Evolutionary conservation across 2,113 vertebrate species (phyloP), one percentile per base, ranked within the genome.

Genomic region (Psettodes erumei): DNA sequence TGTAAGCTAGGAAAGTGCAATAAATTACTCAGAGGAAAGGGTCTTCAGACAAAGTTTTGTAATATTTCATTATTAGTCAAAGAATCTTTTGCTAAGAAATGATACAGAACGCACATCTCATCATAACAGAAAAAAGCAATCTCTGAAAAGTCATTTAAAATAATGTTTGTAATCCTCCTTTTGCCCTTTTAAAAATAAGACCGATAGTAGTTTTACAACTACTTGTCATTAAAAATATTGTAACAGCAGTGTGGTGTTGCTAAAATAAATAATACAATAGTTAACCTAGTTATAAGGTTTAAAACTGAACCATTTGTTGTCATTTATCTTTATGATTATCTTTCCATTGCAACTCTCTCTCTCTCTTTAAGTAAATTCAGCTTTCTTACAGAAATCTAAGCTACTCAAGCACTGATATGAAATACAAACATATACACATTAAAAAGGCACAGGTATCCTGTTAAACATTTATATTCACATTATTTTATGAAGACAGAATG

Each of bases 371-470:
- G 15, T 9, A 79, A 60, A 74, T 83, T 79, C 61, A 80, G 21
- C 15, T 33, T 68, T 54, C 55, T 35, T 67, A 58, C 43, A 68
- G 4, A 65, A 64, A 83, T 66, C 37, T 59, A 77, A 70, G 40
- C 68, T 68, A 59, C 58, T 55, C 27, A 70, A 64, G 54, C 51
- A 61, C 7, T 13, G 54, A 84, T 58, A 77, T 75, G 35, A 77
- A 71, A 32, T 64, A 69, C 55, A 79, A 83, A 75, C 59, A 84
- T 62, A 2, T 33, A 66, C 35, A 67, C 27, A 18, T 56, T 68
- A 10, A 55, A 83, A 88, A 90, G 84, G 83, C 85, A 89, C 89
- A 42, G 38, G 82, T 48, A 81, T 81, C 71, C 45, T 60, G 74
- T 84, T 53, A 58, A 81, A 82, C 50, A 75, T 66, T 64, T 35